These are phyloP conservation scores for Timema podura DNA, from an alignment of 2,888 invertebrate genomes.

Conservation along the genomic window DNA sequence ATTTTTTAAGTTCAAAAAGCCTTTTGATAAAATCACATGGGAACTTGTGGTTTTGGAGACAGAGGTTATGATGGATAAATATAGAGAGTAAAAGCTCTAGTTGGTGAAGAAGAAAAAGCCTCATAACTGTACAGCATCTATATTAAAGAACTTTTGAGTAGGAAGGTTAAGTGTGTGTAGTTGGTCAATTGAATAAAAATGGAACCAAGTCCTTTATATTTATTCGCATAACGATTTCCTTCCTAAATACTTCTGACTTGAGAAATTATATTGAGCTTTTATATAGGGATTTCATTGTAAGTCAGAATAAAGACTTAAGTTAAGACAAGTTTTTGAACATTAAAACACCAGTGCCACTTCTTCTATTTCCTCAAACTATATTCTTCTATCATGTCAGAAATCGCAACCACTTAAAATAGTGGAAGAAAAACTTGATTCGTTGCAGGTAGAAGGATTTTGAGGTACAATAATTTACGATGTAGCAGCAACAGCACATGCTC, in stretches of 20 bases:
- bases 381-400: not conserved
- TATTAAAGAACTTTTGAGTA: not conserved
- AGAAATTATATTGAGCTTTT: constrained; percentile 3
- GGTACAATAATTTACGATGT: not conserved
- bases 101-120: not conserved
- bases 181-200: not conserved
- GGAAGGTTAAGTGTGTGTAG: not conserved
- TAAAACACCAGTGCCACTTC: too few species aligned
- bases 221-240: not conserved
- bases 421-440: not conserved
- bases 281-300: not conserved
- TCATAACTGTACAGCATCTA: not conserved
- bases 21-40: not conserved
- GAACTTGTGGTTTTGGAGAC: not conserved
- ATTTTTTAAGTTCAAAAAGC: not conserved
- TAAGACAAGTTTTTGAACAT: not conserved
- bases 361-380: too few species aligned
- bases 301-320: not conserved
- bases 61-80: not conserved
- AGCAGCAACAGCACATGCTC: not conserved
- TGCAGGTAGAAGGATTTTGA: not conserved
- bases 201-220: not conserved
- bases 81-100: not conserved
- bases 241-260: not conserved
- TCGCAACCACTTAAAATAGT: not conserved